Conservation (phyloP, 2,113 vertebrate genomes). For the Athene noctua region DNA sequence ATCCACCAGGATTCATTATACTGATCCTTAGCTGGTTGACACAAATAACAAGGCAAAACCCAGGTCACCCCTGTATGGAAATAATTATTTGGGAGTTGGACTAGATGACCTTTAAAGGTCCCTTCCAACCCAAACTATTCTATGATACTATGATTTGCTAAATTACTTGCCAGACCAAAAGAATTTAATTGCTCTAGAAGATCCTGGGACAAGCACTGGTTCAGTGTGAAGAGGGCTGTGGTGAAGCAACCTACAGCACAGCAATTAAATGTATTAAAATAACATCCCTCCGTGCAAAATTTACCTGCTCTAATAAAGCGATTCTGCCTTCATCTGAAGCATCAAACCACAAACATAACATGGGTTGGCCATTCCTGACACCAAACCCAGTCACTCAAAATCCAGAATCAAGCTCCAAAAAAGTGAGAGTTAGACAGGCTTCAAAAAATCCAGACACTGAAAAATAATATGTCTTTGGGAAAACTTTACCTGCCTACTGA, state of each 20-base stretch:
- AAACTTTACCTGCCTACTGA: not conserved
- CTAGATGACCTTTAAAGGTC: not conserved
- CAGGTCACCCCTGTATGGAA: not conserved
- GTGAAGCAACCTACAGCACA: constrained; percentile 14
- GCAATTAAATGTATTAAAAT: not conserved
- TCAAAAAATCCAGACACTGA: not conserved
- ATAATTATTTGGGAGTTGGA: not conserved
- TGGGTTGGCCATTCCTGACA: not conserved
- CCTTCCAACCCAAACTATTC: not conserved
- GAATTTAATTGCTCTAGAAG: constrained; percentile 19
- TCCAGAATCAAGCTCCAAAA: not conserved
- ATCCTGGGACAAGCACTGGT: not conserved
- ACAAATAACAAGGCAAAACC: constrained; percentile 40
- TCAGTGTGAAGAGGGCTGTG: not conserved
- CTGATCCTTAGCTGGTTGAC: constrained; percentile 26
- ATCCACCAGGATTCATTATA: constrained; percentile 31
- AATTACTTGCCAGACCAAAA: constrained; percentile 35
- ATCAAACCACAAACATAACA: not conserved
- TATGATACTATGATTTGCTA: not conserved
- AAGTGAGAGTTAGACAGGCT: not conserved
- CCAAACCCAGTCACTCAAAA: not conserved
- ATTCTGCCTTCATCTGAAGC: not conserved
- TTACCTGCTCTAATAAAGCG: not conserved
- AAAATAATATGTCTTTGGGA: not conserved
- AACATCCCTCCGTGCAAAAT: not conserved